Conservation (phyloP, 2,888 invertebrate species). For the Anthrax anthrax region DNA sequence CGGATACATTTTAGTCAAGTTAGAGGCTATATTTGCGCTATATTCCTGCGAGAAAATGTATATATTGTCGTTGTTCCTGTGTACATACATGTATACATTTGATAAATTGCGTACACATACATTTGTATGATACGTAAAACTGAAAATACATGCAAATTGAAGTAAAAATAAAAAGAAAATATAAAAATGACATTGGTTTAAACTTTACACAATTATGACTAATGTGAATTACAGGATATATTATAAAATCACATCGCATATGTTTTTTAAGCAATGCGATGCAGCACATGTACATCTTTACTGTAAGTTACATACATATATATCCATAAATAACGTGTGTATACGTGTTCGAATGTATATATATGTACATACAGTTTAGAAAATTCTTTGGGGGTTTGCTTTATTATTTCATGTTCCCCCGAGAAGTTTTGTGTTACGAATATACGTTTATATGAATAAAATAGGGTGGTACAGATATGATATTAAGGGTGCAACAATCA, state of each 20-base stretch:
- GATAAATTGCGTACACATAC: too few species aligned
- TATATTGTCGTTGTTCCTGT: neutral
- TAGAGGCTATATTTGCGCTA: slow-evolving; percentile 12
- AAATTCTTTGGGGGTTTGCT: neutral
- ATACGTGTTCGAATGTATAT: neutral
- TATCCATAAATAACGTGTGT: neutral
- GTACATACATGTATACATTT: neutral
- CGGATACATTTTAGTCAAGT: slow-evolving; percentile 12
- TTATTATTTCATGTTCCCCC: neutral
- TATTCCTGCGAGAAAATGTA: slow-evolving; percentile 1
- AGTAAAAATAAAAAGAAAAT: too few species aligned
- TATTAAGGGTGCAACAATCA: slow-evolving; percentile 4
- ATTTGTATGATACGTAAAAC: too few species aligned
- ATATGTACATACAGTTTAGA: neutral
- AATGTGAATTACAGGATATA: too few species aligned
- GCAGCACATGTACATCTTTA: too few species aligned
- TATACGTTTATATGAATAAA: neutral
- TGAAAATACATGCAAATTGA: too few species aligned
- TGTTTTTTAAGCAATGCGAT: too few species aligned
- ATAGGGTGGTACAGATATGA: slow-evolving; percentile 7
- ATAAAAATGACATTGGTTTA: too few species aligned
- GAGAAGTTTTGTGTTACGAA: neutral
- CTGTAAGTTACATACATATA: too few species aligned
- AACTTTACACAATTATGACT: too few species aligned
- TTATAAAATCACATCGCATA: too few species aligned